phyloP scores from a whole-genome alignment of 2,797 vertebrate species.

The Helarctos malayanus region DNA sequence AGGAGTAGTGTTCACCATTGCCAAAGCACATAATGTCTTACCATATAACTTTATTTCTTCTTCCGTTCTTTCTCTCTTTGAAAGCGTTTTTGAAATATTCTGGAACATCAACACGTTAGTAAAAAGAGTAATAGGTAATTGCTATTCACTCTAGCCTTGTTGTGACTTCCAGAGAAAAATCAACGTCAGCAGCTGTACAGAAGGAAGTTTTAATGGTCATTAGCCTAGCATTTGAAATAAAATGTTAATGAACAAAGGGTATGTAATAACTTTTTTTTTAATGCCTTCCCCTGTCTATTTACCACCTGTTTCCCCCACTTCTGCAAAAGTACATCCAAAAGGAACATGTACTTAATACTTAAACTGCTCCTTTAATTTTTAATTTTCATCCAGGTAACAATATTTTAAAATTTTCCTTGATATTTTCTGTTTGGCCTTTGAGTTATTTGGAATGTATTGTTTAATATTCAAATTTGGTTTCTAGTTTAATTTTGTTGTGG shows the following conservation, averaged over 20 bases:
- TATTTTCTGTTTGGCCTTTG: not conserved
- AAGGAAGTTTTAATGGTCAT: conserved; percentile 31
- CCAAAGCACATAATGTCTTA: conserved; percentile 42
- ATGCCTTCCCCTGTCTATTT: not conserved
- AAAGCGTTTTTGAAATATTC: not conserved
- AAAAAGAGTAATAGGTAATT: conserved; percentile 18
- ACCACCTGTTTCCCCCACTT: conserved; percentile 8
- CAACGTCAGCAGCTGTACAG: not conserved
- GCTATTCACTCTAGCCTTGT: accelerated
- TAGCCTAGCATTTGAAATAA: not conserved
- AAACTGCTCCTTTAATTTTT: not conserved
- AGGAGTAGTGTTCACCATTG: not conserved
- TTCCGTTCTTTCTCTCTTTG: conserved; percentile 62
- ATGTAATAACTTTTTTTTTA: not conserved
- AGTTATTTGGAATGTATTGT: not conserved
- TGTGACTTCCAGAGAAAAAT: conserved; percentile 25
- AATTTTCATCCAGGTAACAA: not conserved
- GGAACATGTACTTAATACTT: not conserved
- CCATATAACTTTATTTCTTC: not conserved
- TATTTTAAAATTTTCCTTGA: not conserved
- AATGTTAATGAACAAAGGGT: conserved; percentile 47
- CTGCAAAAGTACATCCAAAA: not conserved
- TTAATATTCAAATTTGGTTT: not conserved
- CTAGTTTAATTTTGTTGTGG: not conserved
- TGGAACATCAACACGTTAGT: not conserved